Conservation (phyloP, 2,797 vertebrate species). For the Gouania willdenowi region DNA sequence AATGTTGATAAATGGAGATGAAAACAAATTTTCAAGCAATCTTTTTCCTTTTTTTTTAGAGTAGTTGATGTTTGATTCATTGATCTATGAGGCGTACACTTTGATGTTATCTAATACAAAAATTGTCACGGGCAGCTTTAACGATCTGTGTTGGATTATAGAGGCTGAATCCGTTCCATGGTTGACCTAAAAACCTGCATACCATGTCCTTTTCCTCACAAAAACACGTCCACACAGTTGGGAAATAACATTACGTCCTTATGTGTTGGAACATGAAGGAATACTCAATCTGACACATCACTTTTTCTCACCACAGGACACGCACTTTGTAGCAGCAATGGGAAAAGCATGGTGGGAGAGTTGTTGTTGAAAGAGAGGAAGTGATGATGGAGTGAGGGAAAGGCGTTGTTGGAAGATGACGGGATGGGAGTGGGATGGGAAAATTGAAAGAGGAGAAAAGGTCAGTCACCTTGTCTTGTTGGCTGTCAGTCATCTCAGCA, state of each 20-base stretch:
- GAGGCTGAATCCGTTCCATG: conserved; percentile 56
- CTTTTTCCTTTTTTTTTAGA: no score
- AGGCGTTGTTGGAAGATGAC: conserved; percentile 23
- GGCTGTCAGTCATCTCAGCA: conserved; percentile 44
- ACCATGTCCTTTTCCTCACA: conserved; percentile 31
- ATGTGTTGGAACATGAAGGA: conserved; percentile 29
- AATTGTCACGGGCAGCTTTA: no score
- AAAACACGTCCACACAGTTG: conserved; percentile 21
- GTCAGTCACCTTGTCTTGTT: conserved; percentile 43
- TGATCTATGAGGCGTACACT: no score
- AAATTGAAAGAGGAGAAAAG: conserved; percentile 42
- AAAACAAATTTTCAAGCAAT: no score
- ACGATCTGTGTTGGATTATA: conserved; percentile 59
- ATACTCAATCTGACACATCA: conserved; percentile 28
- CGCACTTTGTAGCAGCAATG: conserved; percentile 26
- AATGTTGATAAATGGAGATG: no score
- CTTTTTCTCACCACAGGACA: conserved; percentile 36
- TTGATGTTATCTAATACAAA: no score
- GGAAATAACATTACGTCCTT: conserved; percentile 43
- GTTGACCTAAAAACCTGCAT: conserved; percentile 39
- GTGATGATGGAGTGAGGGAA: conserved; percentile 4
- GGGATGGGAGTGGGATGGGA: conserved; percentile 19
- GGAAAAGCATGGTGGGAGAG: conserved; percentile 32
- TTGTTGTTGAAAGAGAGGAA: conserved; percentile 29
- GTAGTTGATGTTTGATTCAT: no score